Evolutionary conservation across 2,113 vertebrate genomes (phyloP).

Genomic region (Thunnus thynnus): DNA sequence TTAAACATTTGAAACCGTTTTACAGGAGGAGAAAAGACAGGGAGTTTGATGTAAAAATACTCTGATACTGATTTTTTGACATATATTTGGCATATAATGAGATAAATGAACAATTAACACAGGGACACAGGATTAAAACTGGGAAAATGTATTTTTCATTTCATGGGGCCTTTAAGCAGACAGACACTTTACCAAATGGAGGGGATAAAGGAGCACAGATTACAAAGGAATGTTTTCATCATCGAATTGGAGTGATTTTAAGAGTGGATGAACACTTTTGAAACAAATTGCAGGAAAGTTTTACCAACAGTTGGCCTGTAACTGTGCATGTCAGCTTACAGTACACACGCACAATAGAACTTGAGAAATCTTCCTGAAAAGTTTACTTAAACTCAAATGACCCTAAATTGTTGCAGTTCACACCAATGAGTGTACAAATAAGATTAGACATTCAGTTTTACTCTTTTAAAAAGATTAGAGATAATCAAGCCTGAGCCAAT

Average conservation of each 20-base stretch:
- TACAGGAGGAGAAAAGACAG: no score
- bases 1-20: no score
- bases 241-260: background rate
- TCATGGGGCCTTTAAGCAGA: no score
- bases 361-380: conserved; percentile 11
- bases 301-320: conserved; percentile 1
- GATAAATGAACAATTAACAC: no score
- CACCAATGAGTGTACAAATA: conserved; percentile 32
- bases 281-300: conserved; percentile 3
- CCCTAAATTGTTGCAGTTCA: background rate
- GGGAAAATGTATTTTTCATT: no score
- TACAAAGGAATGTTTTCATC: background rate
- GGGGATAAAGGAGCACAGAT: background rate
- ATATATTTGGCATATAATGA: no score
- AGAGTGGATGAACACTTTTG: background rate
- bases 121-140: no score
- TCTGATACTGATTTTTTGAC: no score
- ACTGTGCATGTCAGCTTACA: background rate
- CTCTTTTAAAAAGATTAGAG: conserved; percentile 31
- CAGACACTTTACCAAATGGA: no score
- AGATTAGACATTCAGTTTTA: conserved; percentile 31
- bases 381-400: conserved; percentile 25
- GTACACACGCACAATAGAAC: background rate
- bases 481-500: conserved; percentile 37
- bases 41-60: no score